Evolutionary conservation across 2,888 invertebrate species (phyloP).

Genomic region (Hydropsyche betteni): DNA sequence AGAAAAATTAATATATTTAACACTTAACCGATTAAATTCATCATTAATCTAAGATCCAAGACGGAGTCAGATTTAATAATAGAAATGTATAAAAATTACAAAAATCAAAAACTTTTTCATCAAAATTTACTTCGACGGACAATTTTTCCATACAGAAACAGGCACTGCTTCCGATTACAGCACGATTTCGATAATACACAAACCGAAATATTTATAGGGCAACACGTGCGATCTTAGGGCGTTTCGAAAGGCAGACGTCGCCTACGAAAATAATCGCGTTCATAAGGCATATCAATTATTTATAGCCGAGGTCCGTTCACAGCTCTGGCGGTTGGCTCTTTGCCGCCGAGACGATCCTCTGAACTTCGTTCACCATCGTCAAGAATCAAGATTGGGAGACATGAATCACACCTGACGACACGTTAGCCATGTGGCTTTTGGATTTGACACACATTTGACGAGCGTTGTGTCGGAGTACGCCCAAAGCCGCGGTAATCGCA

Average conservation of each 20-base stretch:
- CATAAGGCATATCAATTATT: slow-evolving; percentile 5
- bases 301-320: slow-evolving; percentile 29
- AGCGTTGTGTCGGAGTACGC: background rate
- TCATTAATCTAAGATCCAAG: no score
- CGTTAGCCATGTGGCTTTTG: background rate
- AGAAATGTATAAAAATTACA: no score
- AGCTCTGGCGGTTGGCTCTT: slow-evolving; percentile 1
- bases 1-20: no score
- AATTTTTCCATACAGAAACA: no score
- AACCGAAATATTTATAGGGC: background rate
- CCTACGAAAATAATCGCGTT: slow-evolving; percentile 5
- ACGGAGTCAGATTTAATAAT: no score
- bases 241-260: background rate
- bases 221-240: background rate
- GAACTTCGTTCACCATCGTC: background rate
- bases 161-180: background rate
- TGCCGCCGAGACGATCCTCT: background rate
- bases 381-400: background rate
- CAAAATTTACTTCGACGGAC: no score
- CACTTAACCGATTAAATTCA: no score
- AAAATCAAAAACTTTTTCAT: no score
- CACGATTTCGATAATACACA: background rate
- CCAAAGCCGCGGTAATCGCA: no score
- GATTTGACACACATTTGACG: slow-evolving; percentile 21
- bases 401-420: slow-evolving; percentile 14